Base-by-base conservation (phyloP, 2,888 invertebrate genomes). In the Microplitis deprimator region DNA sequence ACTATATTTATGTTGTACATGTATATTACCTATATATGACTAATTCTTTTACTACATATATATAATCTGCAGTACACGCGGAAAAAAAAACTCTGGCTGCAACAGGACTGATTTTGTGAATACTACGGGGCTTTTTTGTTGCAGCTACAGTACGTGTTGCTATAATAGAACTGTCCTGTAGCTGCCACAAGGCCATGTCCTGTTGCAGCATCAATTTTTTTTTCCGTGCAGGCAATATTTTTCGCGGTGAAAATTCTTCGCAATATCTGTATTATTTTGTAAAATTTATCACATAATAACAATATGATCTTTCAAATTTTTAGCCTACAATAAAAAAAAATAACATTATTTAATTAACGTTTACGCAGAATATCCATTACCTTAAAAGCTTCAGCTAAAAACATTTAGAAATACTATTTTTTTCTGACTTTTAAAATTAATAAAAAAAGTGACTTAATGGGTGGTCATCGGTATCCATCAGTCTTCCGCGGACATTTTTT, bases 401-500 rank as follows among this genome's bases (percentile, higher is more conserved):
- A 64, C 0, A 8, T 8, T 60, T 64, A 16, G 16, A 64, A 16
- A 17, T 1, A 10, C 20, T 20, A 17, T 16, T 64, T 64, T 64
- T 6, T 60, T 60, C 16, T 60, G 1, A 60, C 13, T 13, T 60
- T 60, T 60, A n/a, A 60, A 60, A 60, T 60, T 60, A 60, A n/a
- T 60, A 60, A 60, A 13, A 50, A 50, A 50, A 50, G 50, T 50
- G 50, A 29, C 50, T 50, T 50, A 50, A 50, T 50, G 50, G 50
- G 50, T 50, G 50, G 50, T 13, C 50, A 50, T 50, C 50, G 50
- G 50, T 13, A 50, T 50, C 13, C 50, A 50, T 50, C 50, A 50
- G 50, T 50, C 50, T 50, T 50, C 29, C 29, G 50, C 50, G 50
- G 50, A 50, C 13, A 50, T 50, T 67, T n/a, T 72, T 29, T 64